Percentiles rank a stretch among this genome's conserved stretches.
These are phyloP conservation scores for Scaptomyza tumidula DNA, from an alignment of 2,888 invertebrate species.

Conservation along the genomic window DNA sequence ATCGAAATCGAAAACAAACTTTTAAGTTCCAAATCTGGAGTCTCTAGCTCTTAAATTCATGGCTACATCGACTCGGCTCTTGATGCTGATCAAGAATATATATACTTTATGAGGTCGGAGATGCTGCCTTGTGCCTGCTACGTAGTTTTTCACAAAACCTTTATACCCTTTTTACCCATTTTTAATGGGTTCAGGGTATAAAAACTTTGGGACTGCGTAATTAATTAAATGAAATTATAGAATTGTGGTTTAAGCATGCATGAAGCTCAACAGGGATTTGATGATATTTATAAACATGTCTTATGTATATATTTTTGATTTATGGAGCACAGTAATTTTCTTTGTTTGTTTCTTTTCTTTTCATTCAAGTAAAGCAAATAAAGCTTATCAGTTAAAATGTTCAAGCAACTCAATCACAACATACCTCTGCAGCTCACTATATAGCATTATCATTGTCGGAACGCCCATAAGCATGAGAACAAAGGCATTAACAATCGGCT, in stretches of 20 bases:
- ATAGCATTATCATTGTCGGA: conserved; percentile 89
- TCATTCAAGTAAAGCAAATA: conserved; percentile 25
- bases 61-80: too few species aligned
- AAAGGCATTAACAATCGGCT: conserved; percentile 93
- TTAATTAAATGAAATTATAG: too few species aligned
- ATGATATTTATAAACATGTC: conserved; percentile 15
- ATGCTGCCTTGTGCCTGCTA: too few species aligned
- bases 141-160: too few species aligned
- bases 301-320: background rate
- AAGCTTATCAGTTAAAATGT: conserved; percentile 22
- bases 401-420: conserved; percentile 39
- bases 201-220: too few species aligned
- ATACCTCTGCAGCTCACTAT: conserved; percentile 89
- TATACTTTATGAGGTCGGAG: too few species aligned
- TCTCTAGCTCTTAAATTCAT: too few species aligned
- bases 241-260: background rate
- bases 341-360: conserved; percentile 25
- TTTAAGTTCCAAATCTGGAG: too few species aligned
- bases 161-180: too few species aligned
- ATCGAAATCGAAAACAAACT: too few species aligned
- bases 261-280: conserved; percentile 23
- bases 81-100: too few species aligned
- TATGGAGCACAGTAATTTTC: conserved; percentile 11
- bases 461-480: conserved; percentile 90
- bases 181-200: too few species aligned